phyloP scores from a whole-genome alignment of 2,888 invertebrate genomes.

The Macrosoma leucophasiata region DNA sequence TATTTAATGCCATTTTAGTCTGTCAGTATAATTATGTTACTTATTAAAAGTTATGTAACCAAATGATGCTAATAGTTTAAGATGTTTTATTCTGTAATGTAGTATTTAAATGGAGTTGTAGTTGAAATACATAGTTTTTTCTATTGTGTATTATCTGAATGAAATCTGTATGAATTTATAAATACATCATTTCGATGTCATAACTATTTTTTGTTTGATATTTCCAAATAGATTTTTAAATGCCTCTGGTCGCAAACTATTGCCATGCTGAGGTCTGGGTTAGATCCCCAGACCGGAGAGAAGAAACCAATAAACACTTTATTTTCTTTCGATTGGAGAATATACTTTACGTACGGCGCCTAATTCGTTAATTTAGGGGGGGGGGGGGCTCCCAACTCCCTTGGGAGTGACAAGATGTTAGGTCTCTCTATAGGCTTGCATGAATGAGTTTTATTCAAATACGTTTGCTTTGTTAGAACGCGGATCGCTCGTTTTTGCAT shows the following conservation, averaged over 20 bases:
- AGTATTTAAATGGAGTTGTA: constrained; percentile 51
- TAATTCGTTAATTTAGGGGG: too few relatives aligned
- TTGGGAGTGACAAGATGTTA: too few relatives aligned
- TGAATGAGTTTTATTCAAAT: too few relatives aligned
- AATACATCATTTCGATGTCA: constrained; percentile 70
- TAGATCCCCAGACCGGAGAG: background rate
- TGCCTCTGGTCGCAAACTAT: background rate
- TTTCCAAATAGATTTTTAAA: constrained; percentile 6
- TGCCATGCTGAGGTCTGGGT: background rate
- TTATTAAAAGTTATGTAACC: constrained; percentile 67
- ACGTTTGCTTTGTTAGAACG: too few relatives aligned
- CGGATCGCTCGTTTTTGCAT: too few relatives aligned
- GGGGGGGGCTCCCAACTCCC: too few relatives aligned
- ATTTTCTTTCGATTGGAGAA: too few relatives aligned
- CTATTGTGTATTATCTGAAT: constrained; percentile 64
- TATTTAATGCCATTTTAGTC: constrained; percentile 71
- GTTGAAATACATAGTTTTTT: constrained; percentile 62
- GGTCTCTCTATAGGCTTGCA: too few relatives aligned
- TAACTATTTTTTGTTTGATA: constrained; percentile 21
- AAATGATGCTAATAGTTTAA: constrained; percentile 71
- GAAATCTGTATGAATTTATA: constrained; percentile 69
- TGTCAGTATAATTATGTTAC: constrained; percentile 64
- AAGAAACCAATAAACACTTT: background rate
- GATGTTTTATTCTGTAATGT: constrained; percentile 62
- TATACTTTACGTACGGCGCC: too few relatives aligned